Conservation (phyloP, 2,113 vertebrate genomes). For the Amphiprion ocellaris region DNA sequence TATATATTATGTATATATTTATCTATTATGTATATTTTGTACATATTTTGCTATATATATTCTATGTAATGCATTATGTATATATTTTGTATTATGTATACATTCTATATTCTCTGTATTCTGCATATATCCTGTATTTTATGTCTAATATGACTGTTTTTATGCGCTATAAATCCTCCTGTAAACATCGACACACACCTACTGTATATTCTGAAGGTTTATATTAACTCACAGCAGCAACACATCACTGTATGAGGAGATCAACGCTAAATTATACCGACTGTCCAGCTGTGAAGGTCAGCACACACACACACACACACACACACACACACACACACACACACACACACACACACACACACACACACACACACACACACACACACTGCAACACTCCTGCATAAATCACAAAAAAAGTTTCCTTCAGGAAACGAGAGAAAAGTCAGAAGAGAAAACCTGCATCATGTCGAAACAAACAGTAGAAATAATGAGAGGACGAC, state of each 20-base stretch:
- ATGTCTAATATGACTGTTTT: no score
- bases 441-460: background rate
- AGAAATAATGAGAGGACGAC: slow-evolving; percentile 32
- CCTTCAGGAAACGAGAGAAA: background rate
- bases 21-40: no score
- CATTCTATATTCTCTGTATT: no score
- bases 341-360: slow-evolving; percentile 30
- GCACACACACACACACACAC: slow-evolving; percentile 16
- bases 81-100: no score
- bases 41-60: no score
- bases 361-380: background rate
- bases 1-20: no score
- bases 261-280: slow-evolving; percentile 26
- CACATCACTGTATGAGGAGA: slow-evolving; percentile 8
- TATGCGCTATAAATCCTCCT: no score
- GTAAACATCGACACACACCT: no score
- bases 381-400: no score
- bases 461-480: slow-evolving; percentile 17
- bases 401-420: slow-evolving; percentile 23
- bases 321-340: slow-evolving; percentile 24
- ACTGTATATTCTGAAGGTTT: background rate
- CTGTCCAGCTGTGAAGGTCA: slow-evolving; percentile 33
- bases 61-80: no score
- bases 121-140: no score
- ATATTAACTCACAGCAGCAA: slow-evolving; percentile 13